A percentile compares a stretch with the other conserved stretches of the same genome.
Conservation (phyloP, 2,113 vertebrate species). For the Rostratula benghalensis region DNA sequence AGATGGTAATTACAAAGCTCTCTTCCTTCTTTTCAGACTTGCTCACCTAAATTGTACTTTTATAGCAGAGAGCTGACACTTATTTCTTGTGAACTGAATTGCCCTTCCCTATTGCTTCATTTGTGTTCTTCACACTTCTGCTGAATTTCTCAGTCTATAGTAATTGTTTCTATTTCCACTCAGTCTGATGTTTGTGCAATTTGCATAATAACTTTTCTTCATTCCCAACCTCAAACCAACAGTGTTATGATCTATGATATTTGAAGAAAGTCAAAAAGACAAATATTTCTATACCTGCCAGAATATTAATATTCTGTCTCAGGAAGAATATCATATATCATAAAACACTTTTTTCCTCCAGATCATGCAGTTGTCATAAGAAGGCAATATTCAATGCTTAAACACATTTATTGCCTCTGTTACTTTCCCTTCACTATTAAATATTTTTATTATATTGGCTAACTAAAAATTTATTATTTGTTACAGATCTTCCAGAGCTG, state of each 20-base stretch:
- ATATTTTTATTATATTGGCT: conserved; percentile 17
- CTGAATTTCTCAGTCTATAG: background rate
- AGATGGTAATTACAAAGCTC: background rate
- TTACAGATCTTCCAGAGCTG: conserved; percentile 28
- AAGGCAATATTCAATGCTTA: conserved; percentile 10
- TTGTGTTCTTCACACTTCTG: background rate
- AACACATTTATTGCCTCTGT: background rate
- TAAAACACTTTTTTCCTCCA: background rate
- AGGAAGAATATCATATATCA: background rate
- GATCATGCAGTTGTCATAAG: background rate
- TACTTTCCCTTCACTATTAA: conserved; percentile 1
- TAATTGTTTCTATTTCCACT: background rate
- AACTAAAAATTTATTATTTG: conserved; percentile 44
- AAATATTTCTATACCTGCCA: background rate
- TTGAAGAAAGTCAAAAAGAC: background rate
- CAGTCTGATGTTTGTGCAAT: background rate
- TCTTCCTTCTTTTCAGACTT: background rate
- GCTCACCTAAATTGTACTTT: background rate
- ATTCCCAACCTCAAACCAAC: background rate
- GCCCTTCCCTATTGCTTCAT: background rate
- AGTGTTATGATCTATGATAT: background rate
- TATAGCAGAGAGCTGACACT: background rate
- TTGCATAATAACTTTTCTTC: conserved; percentile 5
- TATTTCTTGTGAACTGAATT: background rate
- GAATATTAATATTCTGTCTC: background rate